phyloP scores from a whole-genome alignment of 2,888 invertebrate species.

The Clepsis dumicolana region DNA sequence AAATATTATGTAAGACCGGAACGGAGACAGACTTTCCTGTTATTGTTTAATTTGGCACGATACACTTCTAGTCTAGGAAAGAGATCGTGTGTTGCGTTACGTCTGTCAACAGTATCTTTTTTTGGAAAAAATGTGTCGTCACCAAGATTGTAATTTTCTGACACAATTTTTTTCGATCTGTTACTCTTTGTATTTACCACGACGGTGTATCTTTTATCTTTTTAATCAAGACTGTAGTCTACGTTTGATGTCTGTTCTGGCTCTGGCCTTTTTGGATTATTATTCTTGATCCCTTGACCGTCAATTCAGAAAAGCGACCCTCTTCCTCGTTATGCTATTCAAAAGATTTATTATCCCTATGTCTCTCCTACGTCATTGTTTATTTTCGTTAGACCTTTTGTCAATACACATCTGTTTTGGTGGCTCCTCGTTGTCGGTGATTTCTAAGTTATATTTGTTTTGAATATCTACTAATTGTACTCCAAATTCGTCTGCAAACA shows the following conservation, averaged over 20 bases:
- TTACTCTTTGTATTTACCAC: neutral
- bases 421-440: constrained; percentile 55
- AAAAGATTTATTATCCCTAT: constrained; percentile 63
- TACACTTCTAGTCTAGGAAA: constrained; percentile 12
- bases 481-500: constrained; percentile 2
- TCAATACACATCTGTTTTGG: constrained; percentile 71
- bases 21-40: constrained; percentile 23
- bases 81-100: neutral
- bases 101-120: constrained; percentile 15
- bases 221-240: constrained; percentile 15
- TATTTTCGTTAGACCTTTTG: constrained; percentile 66
- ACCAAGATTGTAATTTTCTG: neutral
- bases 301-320: constrained; percentile 40
- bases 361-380: constrained; percentile 61
- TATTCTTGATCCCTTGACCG: constrained; percentile 35
- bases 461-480: constrained; percentile 23
- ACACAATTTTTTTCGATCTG: neutral
- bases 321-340: constrained; percentile 47
- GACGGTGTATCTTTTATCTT: constrained; percentile 1
- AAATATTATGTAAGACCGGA: constrained; percentile 38
- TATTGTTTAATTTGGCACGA: constrained; percentile 33
- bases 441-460: constrained; percentile 53
- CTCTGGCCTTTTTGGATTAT: constrained; percentile 18
- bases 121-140: neutral
- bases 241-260: neutral